Evolutionary conservation across 2,888 invertebrate genomes (phyloP), one percentile per base, ranked within the genome.

Genomic region (Muscina levida): DNA sequence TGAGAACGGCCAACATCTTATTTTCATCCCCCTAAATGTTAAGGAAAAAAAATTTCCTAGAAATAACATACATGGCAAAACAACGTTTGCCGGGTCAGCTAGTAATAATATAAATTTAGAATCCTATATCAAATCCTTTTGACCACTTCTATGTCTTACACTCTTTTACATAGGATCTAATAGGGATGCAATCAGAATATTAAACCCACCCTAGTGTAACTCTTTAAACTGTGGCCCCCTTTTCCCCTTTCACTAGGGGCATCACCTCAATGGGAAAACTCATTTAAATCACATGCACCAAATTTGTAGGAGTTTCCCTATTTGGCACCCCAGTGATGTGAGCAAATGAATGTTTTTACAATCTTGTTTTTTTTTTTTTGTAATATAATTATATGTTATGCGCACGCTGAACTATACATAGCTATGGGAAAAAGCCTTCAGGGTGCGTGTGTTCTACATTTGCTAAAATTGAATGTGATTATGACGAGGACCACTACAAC

Each of bases 381-480:
- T 22, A 53, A 53, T 53, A 53, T 24, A 53, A 53, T 53, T 53
- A 53, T 53, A 53, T 53, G 24, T 53, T 22, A 10, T 4, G 22
- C 22, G 24, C 22, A 53, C n/a, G n/a, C 31, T 31, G 31, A 31
- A 31, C 22, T 53, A 11, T 8, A 19, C 19, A 19, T 46, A 15
- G n/a, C n/a, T 15, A 8, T 31, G 3, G 4, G 15, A 19, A 26
- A 57, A 26, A 4, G 22, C 19, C 62, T 39, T 13, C 13, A 42
- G 62, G 62, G 62, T 62, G 62, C 62, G 62, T 62, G 62, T 62
- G 62, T 42, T 42, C 62, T 13, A 62, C 22, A 39, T n/a, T 62
- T 37, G 17, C 31, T 42, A 13, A 22, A 22, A 17, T 62, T 13
- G 11, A 26, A 26, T 56, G 13, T 42, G 3, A 62, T 62, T 39